A percentile compares a stretch with the other conserved stretches of the same genome.
Evolutionary conservation across 2,888 invertebrate species (phyloP).

Genomic region (Agriopis aurantiaria): DNA sequence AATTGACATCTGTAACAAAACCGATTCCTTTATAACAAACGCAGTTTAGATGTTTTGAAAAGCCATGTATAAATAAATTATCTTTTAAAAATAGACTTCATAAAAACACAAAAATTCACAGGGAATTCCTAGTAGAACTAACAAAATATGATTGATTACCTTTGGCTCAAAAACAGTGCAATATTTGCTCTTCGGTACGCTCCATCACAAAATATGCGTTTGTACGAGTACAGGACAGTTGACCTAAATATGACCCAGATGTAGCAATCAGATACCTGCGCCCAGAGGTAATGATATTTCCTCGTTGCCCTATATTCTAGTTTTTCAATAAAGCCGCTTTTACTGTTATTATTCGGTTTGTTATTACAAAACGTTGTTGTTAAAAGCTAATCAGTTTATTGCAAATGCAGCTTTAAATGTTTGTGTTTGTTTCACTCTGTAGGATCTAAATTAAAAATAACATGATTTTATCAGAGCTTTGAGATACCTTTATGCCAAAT

Average conservation of each 20-base stretch:
- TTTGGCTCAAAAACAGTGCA: conserved; percentile 8
- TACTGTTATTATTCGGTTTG: conserved; percentile 20
- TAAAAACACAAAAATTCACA: not conserved
- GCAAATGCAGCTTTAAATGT: not conserved
- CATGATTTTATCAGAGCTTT: too few relatives aligned
- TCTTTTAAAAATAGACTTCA: too few relatives aligned
- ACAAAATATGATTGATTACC: conserved; percentile 1
- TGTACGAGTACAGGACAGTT: conserved; percentile 66
- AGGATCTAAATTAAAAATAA: too few relatives aligned
- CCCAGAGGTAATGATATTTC: conserved; percentile 72
- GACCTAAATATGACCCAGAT: too few relatives aligned
- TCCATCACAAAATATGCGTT: conserved; percentile 55
- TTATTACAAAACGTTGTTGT: conserved; percentile 11
- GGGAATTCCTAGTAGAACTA: not conserved
- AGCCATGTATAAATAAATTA: too few relatives aligned
- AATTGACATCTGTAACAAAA: conserved; percentile 91
- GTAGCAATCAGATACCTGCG: too few relatives aligned
- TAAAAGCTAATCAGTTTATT: conserved; percentile 11
- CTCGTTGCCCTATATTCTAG: conserved; percentile 68
- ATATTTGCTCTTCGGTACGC: not conserved
- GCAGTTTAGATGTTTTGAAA: too few relatives aligned
- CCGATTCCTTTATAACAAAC: not conserved
- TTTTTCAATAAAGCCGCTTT: conserved; percentile 68
- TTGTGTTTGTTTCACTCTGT: too few relatives aligned
- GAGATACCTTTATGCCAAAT: too few relatives aligned